A percentile compares a stretch with the other conserved stretches of the same genome.
phyloP scores from a whole-genome alignment of 2,888 invertebrate species.

The Tetranychus piercei region DNA sequence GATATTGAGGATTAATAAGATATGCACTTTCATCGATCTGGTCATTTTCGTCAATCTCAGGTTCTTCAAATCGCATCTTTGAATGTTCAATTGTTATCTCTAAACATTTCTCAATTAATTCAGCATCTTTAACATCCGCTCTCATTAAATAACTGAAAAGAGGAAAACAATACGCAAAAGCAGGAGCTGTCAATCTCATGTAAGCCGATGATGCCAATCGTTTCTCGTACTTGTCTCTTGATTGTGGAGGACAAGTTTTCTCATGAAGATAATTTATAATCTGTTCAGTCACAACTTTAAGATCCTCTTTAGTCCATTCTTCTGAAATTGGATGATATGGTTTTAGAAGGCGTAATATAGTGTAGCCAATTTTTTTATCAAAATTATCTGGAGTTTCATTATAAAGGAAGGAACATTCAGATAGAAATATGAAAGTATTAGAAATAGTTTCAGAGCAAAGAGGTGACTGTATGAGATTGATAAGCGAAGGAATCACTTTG shows the following conservation, averaged over 20 bases:
- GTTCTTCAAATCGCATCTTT: conserved; percentile 36
- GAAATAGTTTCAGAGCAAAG: conserved; percentile 52
- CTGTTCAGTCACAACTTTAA: conserved; percentile 18
- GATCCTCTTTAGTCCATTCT: conserved; percentile 51
- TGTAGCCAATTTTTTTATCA: conserved; percentile 46
- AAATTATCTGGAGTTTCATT: conserved; percentile 12
- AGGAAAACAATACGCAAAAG: conserved; percentile 64
- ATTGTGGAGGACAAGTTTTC: conserved; percentile 4
- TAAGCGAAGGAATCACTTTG: conserved; percentile 41
- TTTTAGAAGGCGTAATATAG: conserved; percentile 52
- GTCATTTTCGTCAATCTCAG: conserved; percentile 36
- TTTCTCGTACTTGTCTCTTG: conserved; percentile 7
- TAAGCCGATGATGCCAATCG: neutral
- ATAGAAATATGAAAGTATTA: conserved; percentile 37
- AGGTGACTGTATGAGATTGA: conserved; percentile 52
- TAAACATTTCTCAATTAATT: conserved; percentile 30
- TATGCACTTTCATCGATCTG: conserved; percentile 12
- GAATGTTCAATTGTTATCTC: conserved; percentile 43
- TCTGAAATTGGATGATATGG: conserved; percentile 61
- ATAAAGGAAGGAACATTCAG: neutral
- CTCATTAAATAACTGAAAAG: conserved; percentile 40
- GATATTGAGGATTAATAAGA: conserved; percentile 48
- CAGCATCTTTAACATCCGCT: conserved; percentile 25
- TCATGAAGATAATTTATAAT: neutral
- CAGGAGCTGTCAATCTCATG: conserved; percentile 45